Evolutionary conservation across 2,888 invertebrate species (phyloP).

Genomic region (Acronicta leporina): DNA sequence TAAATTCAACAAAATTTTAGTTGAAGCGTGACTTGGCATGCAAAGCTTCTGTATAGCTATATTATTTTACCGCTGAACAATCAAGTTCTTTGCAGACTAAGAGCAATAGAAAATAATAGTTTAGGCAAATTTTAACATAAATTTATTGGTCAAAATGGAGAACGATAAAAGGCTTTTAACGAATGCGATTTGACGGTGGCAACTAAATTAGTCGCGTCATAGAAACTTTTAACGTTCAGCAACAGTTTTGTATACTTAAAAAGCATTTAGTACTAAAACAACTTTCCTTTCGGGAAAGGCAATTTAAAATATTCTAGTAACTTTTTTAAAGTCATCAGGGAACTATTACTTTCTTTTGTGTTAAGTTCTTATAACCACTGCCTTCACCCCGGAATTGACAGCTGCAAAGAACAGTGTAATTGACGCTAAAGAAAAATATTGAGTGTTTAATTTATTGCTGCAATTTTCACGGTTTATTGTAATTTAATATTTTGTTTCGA

Average conservation of each 20-base stretch:
- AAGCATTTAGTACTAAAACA: conserved; percentile 35
- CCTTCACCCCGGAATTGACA: conserved; percentile 39
- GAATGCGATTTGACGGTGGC: conserved; percentile 21
- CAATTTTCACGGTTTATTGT: neutral
- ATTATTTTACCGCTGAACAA: conserved; percentile 46
- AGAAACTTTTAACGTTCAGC: conserved; percentile 23
- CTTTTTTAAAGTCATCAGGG: conserved; percentile 48
- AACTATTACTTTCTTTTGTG: conserved; percentile 51
- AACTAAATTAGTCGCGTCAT: conserved; percentile 40
- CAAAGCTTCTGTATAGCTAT: conserved; percentile 42
- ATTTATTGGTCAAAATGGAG: conserved; percentile 49
- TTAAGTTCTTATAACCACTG: conserved; percentile 39
- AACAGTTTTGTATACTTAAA: conserved; percentile 41
- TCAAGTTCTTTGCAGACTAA: conserved; percentile 52
- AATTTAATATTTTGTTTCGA: neutral
- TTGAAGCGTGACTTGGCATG: conserved; percentile 58
- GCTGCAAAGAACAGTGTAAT: conserved; percentile 19
- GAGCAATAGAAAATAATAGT: conserved; percentile 52
- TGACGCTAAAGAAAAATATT: conserved; percentile 12
- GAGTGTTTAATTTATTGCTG: conserved; percentile 27
- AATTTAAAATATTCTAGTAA: conserved; percentile 45
- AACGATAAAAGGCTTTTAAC: conserved; percentile 60
- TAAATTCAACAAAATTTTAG: conserved; percentile 58
- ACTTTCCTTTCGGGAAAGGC: conserved; percentile 34
- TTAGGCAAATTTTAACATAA: conserved; percentile 55